Evolutionary conservation across 2,888 invertebrate genomes (phyloP).

Genomic region (Enoplolaimus lenunculus): DNA sequence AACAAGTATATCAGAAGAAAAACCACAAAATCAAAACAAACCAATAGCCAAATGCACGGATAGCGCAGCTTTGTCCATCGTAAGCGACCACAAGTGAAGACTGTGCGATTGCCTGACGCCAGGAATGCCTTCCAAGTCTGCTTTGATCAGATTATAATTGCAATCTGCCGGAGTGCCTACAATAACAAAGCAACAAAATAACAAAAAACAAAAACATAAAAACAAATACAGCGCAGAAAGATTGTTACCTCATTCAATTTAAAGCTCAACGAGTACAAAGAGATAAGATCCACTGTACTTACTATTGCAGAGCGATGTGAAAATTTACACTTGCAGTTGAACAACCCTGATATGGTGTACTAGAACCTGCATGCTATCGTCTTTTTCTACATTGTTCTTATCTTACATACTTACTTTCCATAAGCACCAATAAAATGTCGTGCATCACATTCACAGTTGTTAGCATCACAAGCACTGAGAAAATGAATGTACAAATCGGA

Average conservation of each 20-base stretch:
- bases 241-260: background rate
- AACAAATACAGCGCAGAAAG: background rate
- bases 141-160: constrained; percentile 57
- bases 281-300: too few species aligned
- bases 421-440: constrained; percentile 73
- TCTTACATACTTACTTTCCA: constrained; percentile 60
- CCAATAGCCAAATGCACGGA: constrained; percentile 94
- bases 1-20: too few species aligned
- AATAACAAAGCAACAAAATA: constrained; percentile 41
- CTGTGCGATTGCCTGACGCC: constrained; percentile 87
- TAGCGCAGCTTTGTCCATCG: constrained; percentile 82
- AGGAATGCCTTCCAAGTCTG: constrained; percentile 64
- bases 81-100: constrained; percentile 88
- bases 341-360: too few species aligned
- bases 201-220: too few species aligned
- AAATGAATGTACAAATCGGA: constrained; percentile 92
- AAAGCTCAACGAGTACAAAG: background rate
- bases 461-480: constrained; percentile 72
- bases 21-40: constrained; percentile 43
- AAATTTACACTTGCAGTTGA: too few species aligned
- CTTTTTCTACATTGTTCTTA: too few species aligned
- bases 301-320: too few species aligned
- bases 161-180: constrained; percentile 51
- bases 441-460: constrained; percentile 80
- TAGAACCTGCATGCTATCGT: too few species aligned